These are phyloP conservation scores for Glossophaga mutica DNA, from an alignment of 2,797 vertebrate species.

Conservation along the genomic window DNA sequence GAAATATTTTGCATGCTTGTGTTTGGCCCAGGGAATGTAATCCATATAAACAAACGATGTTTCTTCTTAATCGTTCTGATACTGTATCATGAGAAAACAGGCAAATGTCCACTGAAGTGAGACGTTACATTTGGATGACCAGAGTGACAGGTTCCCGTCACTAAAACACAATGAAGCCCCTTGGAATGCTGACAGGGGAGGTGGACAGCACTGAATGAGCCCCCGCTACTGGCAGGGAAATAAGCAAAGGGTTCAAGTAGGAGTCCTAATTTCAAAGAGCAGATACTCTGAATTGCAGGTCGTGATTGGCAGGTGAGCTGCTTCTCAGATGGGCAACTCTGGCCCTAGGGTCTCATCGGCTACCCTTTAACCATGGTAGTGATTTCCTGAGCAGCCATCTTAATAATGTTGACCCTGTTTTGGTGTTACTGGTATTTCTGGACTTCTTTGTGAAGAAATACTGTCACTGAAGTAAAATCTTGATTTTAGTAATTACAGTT, in stretches of 20 bases:
- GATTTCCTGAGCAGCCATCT: not conserved
- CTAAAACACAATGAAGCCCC: not conserved
- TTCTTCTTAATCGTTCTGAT: not conserved
- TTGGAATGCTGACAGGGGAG: fast-evolving
- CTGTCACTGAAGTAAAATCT: not conserved
- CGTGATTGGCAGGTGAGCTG: not conserved
- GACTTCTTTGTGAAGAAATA: not conserved
- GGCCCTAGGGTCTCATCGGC: not conserved
- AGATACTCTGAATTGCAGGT: not conserved
- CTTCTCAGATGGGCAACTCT: not conserved
- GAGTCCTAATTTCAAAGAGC: not conserved
- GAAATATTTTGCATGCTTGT: not conserved
- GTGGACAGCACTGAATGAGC: not conserved
- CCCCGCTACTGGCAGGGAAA: not conserved
- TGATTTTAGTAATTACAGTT: not conserved
- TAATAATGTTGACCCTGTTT: not conserved
- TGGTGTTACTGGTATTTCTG: not conserved
- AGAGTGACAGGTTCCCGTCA: not conserved
- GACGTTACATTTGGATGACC: not conserved
- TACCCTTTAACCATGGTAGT: not conserved
- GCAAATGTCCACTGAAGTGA: not conserved
- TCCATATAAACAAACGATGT: not conserved
- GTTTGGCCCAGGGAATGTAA: not conserved
- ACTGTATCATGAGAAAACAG: not conserved
- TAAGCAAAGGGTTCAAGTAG: not conserved